A percentile compares a stretch with the other conserved stretches of the same genome.
Conservation (phyloP, 2,113 vertebrate species). For the Pelodiscus sinensis region DNA sequence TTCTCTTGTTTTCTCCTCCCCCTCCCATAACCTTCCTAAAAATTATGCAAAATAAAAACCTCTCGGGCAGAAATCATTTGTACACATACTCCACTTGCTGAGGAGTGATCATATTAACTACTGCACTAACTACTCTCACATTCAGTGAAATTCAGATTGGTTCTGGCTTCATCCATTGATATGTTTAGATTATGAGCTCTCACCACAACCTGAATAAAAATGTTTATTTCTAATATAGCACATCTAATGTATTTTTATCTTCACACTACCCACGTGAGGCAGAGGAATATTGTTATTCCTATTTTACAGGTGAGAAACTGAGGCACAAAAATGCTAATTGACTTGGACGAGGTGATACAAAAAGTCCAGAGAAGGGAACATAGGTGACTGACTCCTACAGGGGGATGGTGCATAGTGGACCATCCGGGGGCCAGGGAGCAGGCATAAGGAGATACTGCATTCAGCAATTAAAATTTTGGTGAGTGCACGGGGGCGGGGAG, state of each 20-base stretch:
- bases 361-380: background rate
- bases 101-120: background rate
- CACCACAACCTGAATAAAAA: background rate
- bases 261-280: background rate
- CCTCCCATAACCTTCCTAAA: background rate
- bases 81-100: background rate
- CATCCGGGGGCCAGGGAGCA: too few relatives aligned
- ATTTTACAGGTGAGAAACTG: background rate
- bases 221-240: background rate
- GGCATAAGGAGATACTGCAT: too few relatives aligned
- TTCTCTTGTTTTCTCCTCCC: background rate
- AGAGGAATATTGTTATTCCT: background rate
- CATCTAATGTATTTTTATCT: background rate
- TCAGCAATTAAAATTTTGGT: too few relatives aligned
- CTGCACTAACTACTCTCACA: background rate
- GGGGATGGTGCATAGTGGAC: too few relatives aligned
- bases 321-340: background rate
- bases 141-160: background rate
- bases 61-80: background rate
- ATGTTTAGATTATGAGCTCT: background rate
- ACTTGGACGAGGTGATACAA: background rate
- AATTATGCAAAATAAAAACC: background rate
- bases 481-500: too few relatives aligned
- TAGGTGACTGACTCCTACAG: too few relatives aligned
- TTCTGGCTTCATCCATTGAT: background rate